These are phyloP conservation scores for Marcusenius ussheri DNA, from an alignment of 2,113 vertebrate species.

Conservation along the genomic window DNA sequence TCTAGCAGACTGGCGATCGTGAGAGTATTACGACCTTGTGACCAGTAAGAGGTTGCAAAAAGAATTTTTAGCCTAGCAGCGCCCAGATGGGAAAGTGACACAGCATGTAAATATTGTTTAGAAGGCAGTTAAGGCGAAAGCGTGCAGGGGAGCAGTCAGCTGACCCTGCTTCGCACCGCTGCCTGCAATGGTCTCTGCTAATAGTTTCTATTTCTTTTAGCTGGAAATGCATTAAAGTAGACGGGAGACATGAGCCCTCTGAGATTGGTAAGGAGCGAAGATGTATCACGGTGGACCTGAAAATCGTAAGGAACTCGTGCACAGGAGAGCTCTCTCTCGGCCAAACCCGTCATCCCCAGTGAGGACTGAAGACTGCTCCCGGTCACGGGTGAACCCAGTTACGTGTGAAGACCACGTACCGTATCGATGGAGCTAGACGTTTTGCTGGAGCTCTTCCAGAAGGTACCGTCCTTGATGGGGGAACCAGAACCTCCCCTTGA, in stretches of 20 bases:
- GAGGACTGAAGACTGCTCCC: not conserved
- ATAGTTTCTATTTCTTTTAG: constrained; percentile 17
- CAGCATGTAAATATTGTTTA: constrained; percentile 8
- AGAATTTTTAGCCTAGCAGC: not conserved
- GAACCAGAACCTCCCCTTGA: not conserved
- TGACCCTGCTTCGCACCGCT: not conserved
- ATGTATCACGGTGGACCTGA: constrained; percentile 20
- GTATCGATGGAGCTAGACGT: not conserved
- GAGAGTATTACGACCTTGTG: not conserved
- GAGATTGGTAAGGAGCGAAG: constrained; percentile 23
- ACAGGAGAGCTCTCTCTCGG: not conserved
- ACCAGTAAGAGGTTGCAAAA: constrained; percentile 3
- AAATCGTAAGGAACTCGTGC: constrained; percentile 1
- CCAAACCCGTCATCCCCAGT: not conserved
- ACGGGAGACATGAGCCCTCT: constrained; percentile 11
- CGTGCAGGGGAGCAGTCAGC: not conserved
- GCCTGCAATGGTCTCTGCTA: not conserved
- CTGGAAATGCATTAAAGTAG: constrained; percentile 19
- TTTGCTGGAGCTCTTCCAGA: not conserved
- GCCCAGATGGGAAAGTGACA: not conserved
- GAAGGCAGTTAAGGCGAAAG: not conserved
- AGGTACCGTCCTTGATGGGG: not conserved
- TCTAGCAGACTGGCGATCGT: not conserved
- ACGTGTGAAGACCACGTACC: no score
- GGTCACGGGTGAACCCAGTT: not conserved